These are phyloP conservation scores for Nysson spinosus DNA, from an alignment of 2,888 invertebrate genomes.

Conservation along the genomic window DNA sequence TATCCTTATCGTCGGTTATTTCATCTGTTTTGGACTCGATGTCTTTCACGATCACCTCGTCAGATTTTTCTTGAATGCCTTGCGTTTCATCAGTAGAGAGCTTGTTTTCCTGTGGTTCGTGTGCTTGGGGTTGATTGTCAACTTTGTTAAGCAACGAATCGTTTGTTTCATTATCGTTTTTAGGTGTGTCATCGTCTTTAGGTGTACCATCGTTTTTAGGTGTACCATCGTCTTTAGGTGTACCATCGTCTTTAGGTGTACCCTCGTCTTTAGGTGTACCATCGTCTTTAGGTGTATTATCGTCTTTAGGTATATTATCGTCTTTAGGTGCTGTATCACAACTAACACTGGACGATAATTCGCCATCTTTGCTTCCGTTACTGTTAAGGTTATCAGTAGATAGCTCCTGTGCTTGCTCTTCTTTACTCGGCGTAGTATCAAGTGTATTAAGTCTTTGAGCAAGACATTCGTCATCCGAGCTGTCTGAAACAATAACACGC, in stretches of 20 bases:
- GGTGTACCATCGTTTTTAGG: too few relatives aligned
- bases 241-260: too few relatives aligned
- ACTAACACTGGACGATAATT: neutral
- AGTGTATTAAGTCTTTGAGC: conserved; percentile 55
- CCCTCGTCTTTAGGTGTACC: neutral
- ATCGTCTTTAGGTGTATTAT: neutral
- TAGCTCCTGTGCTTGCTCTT: neutral
- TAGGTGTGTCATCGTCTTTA: too few relatives aligned
- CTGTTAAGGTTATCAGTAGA: neutral
- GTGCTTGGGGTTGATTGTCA: too few relatives aligned
- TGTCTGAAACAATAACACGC: conserved; percentile 68
- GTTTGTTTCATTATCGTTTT: too few relatives aligned
- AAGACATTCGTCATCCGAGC: conserved; percentile 68
- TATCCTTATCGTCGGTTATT: conserved; percentile 37
- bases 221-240: too few relatives aligned
- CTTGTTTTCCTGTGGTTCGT: neutral
- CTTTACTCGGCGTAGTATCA: neutral
- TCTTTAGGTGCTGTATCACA: neutral
- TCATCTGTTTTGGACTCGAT: conserved; percentile 13
- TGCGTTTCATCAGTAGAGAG: too few relatives aligned
- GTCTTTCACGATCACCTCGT: neutral
- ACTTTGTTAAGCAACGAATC: too few relatives aligned
- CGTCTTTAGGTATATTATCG: neutral
- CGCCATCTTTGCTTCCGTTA: neutral
- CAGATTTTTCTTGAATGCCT: too few relatives aligned